A percentile compares a stretch with the other conserved stretches of the same genome.
phyloP scores from a whole-genome alignment of 2,113 vertebrate genomes.

The Stomatorhinus ivindoensis region DNA sequence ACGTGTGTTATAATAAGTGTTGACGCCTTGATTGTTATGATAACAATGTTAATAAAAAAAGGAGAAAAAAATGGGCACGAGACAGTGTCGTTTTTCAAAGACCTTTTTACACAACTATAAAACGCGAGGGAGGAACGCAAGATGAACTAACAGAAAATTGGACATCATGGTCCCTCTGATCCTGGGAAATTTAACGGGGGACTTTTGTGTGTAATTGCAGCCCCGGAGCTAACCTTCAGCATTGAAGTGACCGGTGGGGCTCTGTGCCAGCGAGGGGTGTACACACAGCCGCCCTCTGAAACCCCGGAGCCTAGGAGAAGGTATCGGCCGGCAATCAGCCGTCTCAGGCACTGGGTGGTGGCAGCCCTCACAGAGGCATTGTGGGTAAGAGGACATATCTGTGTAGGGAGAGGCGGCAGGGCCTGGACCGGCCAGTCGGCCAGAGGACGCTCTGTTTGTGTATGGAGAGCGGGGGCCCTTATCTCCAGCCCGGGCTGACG shows the following conservation, averaged over 20 bases:
- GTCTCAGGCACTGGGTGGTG: constrained; percentile 52
- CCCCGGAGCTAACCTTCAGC: constrained; percentile 31
- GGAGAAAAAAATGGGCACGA: not conserved
- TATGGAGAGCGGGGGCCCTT: constrained; percentile 71
- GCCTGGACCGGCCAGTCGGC: constrained; percentile 52
- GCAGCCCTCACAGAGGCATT: constrained; percentile 47
- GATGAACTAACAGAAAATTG: not conserved
- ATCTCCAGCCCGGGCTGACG: constrained; percentile 83
- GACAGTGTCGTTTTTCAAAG: not conserved
- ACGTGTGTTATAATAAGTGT: not conserved
- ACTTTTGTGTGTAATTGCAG: constrained; percentile 40
- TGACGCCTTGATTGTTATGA: not conserved
- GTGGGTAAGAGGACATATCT: constrained; percentile 32
- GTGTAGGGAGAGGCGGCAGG: constrained; percentile 21
- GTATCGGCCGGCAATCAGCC: constrained; percentile 51
- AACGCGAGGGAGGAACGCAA: not conserved
- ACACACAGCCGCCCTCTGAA: constrained; percentile 45
- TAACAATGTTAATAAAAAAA: not conserved
- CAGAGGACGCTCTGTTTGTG: constrained; percentile 73
- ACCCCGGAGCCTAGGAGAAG: constrained; percentile 47
- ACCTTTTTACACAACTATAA: not conserved
- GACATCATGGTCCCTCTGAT: not conserved
- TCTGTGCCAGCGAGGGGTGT: not conserved
- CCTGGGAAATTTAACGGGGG: constrained; percentile 17
- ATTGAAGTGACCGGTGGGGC: not conserved